These are phyloP conservation scores for Lophotriccus pileatus DNA, from an alignment of 2,797 vertebrate genomes.

Conservation along the genomic window DNA sequence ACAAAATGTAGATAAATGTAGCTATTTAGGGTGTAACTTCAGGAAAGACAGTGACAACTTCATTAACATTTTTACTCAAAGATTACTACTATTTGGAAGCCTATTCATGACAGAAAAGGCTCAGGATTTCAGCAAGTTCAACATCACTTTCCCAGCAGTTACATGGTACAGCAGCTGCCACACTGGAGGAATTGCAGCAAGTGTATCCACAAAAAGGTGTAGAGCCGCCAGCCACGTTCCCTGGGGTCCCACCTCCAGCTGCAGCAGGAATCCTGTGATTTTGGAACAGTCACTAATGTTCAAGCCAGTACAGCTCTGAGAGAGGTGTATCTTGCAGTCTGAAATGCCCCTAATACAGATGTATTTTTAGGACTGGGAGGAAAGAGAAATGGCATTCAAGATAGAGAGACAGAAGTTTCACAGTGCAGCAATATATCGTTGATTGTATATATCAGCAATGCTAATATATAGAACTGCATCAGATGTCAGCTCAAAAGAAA, in stretches of 20 bases:
- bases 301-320: neutral
- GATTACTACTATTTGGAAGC: neutral
- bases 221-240: neutral
- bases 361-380: neutral
- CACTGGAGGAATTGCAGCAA: accelerated
- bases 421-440: neutral
- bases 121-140: neutral
- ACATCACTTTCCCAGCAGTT: neutral
- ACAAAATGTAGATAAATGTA: neutral
- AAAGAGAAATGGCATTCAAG: neutral
- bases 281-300: neutral
- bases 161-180: neutral
- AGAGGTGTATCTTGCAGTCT: neutral
- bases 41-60: neutral
- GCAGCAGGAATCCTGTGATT: neutral
- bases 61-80: neutral
- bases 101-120: neutral
- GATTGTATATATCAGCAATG: neutral
- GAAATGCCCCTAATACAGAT: neutral
- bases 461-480: neutral
- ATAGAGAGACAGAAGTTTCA: neutral
- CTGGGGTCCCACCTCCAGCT: neutral
- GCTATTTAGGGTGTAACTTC: neutral
- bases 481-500: neutral
- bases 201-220: neutral